Evolutionary conservation across 1,140 invertebrate species (phyloP).

Genomic region (Muscidifurax raptorellus): DNA sequence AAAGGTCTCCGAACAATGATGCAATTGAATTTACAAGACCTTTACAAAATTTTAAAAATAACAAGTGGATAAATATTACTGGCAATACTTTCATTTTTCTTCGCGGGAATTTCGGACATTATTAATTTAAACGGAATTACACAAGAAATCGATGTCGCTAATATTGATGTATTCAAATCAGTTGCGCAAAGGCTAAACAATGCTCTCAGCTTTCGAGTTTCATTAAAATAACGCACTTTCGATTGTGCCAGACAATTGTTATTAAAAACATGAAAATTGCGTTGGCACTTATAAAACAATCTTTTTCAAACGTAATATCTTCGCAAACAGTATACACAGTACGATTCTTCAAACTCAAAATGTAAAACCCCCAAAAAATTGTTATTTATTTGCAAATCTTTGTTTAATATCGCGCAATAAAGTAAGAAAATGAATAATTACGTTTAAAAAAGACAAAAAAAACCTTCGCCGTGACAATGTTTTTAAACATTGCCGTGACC

Average conservation of each 20-base stretch:
- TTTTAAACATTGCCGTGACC: slow-evolving; percentile 81
- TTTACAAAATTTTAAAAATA: background rate
- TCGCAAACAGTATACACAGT: no score
- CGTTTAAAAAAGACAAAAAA: slow-evolving; percentile 46
- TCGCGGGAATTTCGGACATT: no score
- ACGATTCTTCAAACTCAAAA: no score
- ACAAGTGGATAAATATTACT: background rate
- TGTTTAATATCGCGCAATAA: no score
- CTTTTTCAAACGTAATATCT: no score
- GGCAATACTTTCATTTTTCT: no score
- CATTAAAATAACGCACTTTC: background rate
- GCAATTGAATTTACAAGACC: no score
- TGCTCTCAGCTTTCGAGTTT: background rate
- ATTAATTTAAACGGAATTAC: no score
- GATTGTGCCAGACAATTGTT: background rate
- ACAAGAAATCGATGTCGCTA: no score
- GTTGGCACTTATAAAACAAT: background rate
- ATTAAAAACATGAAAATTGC: background rate
- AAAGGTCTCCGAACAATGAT: no score
- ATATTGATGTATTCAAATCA: slow-evolving; percentile 25
- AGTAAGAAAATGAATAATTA: background rate
- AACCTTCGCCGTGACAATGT: slow-evolving; percentile 56
- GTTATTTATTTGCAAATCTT: no score
- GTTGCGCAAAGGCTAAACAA: slow-evolving; percentile 17
- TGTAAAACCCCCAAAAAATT: no score